Conservation (phyloP, 2,113 vertebrate genomes). For the Muntiacus reevesi region DNA sequence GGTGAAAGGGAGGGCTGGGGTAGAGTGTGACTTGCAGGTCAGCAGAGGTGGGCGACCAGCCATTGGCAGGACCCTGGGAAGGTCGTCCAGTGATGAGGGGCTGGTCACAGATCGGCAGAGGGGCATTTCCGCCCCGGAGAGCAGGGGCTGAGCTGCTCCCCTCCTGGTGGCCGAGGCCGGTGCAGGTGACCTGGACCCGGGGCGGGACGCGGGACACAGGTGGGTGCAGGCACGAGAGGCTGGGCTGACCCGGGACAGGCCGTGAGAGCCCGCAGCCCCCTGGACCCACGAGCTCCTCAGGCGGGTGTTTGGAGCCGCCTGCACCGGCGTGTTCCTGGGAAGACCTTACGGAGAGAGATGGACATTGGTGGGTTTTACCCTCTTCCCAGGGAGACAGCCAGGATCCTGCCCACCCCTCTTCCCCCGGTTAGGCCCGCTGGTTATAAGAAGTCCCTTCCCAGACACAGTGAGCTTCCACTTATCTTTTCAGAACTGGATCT, state of each 20-base stretch:
- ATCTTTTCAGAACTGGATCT: neutral
- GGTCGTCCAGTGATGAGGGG: neutral
- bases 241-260: fast-evolving
- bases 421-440: fast-evolving
- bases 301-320: fast-evolving
- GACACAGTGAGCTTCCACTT: neutral
- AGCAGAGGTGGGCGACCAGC: neutral
- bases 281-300: neutral
- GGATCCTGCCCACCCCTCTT: neutral
- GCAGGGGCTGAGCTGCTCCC: neutral
- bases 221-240: fast-evolving
- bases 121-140: neutral
- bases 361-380: neutral
- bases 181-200: fast-evolving
- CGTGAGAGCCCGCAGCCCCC: neutral
- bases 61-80: neutral
- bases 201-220: fast-evolving
- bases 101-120: fast-evolving
- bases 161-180: fast-evolving
- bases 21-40: fast-evolving
- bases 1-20: neutral
- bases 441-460: neutral
- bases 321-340: fast-evolving
- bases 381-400: no score
- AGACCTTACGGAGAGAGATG: fast-evolving